Base-by-base conservation (phyloP, 2,797 vertebrate species). In the Periophthalmus magnuspinnatus region DNA sequence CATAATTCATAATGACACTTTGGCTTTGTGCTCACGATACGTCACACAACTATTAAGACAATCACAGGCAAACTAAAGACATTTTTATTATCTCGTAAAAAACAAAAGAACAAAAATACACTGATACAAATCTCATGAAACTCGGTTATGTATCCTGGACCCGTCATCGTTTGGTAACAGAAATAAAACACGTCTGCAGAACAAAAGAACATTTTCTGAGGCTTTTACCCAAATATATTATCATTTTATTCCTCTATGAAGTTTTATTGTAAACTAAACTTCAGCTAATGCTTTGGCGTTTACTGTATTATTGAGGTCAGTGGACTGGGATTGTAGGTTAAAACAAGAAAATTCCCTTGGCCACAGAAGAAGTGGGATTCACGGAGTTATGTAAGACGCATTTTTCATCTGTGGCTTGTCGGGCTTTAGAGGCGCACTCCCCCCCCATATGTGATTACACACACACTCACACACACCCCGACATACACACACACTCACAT, bases 381-480 rank as follows among this genome's bases (percentile, higher is more conserved):
- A 33, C 38, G 64, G 69, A 77, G 47, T 84, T 86, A 80, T 41
- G 38, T 75, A 79, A 85, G 65, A n/a, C 24, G 16, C 16, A 5
- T 57, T 59, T 80, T 81, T 65, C 61, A 76, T 66, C 75, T 83
- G 75, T 72, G 63, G 72, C 76, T 68, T 71, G 63, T 76, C 65
- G 77, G 13, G 55, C 69, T 74, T 67, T 69, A 28, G 58, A 69
- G 36, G 14, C 28, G 6, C 52, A 61, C 17, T 19, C 21, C 0
- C 47, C 77, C 72, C 61, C 38, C 13, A 65, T 74, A 57, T 77
- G 80, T 70, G 22, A 75, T 77, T 68, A 63, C 70, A 65, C n/a
- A n/a, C n/a, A n/a, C n/a, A n/a, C n/a, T n/a, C n/a, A n/a, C n/a
- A n/a, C n/a, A n/a, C n/a, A n/a, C n/a, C n/a, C n/a, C n/a, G n/a